phyloP scores from a whole-genome alignment of 2,113 vertebrate genomes.

The Sorex fumeus region DNA sequence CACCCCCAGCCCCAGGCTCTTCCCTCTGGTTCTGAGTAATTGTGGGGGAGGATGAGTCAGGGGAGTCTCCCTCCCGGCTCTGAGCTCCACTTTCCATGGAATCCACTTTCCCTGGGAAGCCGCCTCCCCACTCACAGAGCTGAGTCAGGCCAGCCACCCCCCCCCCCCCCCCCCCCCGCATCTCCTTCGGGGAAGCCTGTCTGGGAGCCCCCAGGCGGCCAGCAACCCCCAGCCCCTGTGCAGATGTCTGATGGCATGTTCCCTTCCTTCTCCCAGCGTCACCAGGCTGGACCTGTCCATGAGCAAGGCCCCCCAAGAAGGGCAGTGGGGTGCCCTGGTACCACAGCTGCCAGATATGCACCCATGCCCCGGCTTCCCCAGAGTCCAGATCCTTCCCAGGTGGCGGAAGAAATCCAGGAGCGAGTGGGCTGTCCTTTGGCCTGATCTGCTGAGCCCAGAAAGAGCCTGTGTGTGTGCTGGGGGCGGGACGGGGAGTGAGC shows the following conservation, averaged over 20 bases:
- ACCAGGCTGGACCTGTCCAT: background rate
- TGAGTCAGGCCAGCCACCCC: no score
- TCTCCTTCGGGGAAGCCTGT: no score
- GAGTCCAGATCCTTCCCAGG: background rate
- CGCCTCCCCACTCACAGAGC: no score
- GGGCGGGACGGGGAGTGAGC: no score
- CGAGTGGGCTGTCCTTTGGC: no score
- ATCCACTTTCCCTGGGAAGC: constrained; percentile 54
- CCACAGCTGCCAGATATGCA: background rate
- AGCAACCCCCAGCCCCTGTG: no score
- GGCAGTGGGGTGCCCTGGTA: background rate
- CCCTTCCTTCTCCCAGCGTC: background rate
- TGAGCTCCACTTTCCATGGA: constrained; percentile 25
- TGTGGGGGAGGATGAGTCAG: background rate
- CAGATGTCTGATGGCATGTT: background rate
- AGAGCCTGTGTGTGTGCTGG: constrained; percentile 12
- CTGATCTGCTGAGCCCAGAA: constrained; percentile 16
- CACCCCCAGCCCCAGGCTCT: no score
- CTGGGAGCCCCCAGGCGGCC: no score
- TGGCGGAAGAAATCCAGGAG: no score
- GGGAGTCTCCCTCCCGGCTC: background rate
- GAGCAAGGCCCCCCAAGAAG: no score
- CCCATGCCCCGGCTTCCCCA: no score
- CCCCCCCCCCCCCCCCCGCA: no score
- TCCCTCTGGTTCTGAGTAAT: background rate